Evolutionary conservation across 1,140 invertebrate species (phyloP), one percentile per base, ranked within the genome.

Genomic region (Aphaenogaster floridana): DNA sequence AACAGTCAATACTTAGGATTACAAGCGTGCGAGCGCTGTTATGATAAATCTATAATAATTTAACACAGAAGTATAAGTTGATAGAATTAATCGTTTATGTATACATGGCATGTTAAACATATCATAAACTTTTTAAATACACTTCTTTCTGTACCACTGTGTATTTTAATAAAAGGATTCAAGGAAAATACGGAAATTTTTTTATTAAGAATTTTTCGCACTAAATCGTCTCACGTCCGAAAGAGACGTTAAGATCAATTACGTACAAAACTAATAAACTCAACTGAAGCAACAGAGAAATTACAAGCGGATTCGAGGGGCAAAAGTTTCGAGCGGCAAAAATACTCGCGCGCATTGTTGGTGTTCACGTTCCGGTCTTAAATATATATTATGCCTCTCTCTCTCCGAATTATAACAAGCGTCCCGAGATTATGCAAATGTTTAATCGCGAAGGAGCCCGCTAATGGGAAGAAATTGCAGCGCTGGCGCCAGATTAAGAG

Each of bases 401-500:
- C 28, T 28, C 28, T 28, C 84, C 89, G 89, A 92, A 92, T 93
- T 92, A 92, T 90, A 90, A 92, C 88, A 90, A 90, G 89, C 86
- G 85, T 79, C 80, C 89, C 88, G 91, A 94, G 95, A 95, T 95
- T 95, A 95, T 95, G 95, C 94, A 95, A 95, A 95, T 95, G 94
- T 94, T 94, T 94, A 95, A 95, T 95, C 93, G 93, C 93, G 89
- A 92, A 91, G 90, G 92, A 92, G 90, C 80, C 91, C 90, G 90
- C 93, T 95, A 95, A 95, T 95, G 93, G 94, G 93, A 95, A 95
- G 95, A 95, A 95, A 95, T 95, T 95, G 95, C 94, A 94, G 91
- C 91, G 93, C 93, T 94, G 91, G 94, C 94, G 92, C 88, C 91
- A 93, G 94, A 95, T 95, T 95, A 95, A 95, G 92, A 92, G 92